Base-by-base conservation (phyloP, 2,113 vertebrate genomes). In the Myiozetetes cayanensis region DNA sequence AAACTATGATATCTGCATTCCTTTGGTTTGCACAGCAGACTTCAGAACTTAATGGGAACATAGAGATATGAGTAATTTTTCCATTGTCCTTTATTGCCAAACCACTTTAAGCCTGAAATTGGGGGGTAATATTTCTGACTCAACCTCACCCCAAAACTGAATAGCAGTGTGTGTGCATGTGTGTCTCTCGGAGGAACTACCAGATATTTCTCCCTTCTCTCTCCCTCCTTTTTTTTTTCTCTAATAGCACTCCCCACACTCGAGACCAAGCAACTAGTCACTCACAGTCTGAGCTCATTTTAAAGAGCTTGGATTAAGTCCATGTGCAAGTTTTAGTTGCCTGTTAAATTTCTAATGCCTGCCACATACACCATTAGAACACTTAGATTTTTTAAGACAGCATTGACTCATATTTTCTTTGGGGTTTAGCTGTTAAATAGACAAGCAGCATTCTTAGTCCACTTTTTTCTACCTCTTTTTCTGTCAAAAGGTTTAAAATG, bases 1-100 rank as follows among this genome's bases (percentile, higher is more conserved):
- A 93, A 92, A 94, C 90, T 94, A 96, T 97, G 96, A 97, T 97
- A 97, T 93, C 92, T 94, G 95, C 96, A 97, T 97, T 97, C 96
- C 93, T 94, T 95, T 96, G 97, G 97, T 97, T 97, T 97, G 96
- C 96, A 94, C 83, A 85, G 90, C 95, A 93, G 95, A 94, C 90
- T 96, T 90, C 86, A 95, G 89, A 94, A 87, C 93, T 95, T 94
- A 94, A 94, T 87, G 92, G 88, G 93, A 96, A 96, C 33, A n/a
- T 66, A 87, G 90, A 89, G 95, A 96, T 96, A 92, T 4, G 87
- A 97, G 89, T 90, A 77, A 77, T 90, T 96, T 97, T 97, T 97
- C 97, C 97, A 87, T 94, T 85, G 90, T 94, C 92, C 58, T 90
- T 94, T 91, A 87, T 90, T 96, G 95, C 97, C 96, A 96, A 97